Conservation (phyloP, 1,140 invertebrate genomes). For the Hyphantria cunea region DNA sequence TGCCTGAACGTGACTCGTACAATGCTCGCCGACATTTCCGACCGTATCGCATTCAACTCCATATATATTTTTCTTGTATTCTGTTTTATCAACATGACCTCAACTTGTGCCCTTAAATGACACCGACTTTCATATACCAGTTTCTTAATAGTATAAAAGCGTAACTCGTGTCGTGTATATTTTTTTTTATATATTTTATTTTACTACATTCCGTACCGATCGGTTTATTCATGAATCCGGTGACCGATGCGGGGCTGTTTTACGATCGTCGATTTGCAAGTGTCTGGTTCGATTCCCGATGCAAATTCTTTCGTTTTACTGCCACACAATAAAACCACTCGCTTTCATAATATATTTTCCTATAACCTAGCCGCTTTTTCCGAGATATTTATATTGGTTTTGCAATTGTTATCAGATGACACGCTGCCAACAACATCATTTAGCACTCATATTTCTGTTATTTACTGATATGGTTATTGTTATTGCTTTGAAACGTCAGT, state of each 20-base stretch:
- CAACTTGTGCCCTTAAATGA: constrained; percentile 9
- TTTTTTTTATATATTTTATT: constrained; percentile 14
- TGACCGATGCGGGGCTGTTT: constrained; percentile 50
- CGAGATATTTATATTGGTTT: constrained; percentile 40
- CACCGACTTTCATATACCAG: constrained; percentile 4
- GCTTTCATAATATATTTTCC: constrained; percentile 50
- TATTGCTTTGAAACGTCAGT: constrained; percentile 2
- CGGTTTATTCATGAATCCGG: constrained; percentile 57
- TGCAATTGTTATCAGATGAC: constrained; percentile 40
- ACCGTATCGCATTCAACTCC: constrained; percentile 3
- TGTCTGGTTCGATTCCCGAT: constrained; percentile 55
- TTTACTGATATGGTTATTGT: background rate
- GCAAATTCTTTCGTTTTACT: constrained; percentile 55
- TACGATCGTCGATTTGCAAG: constrained; percentile 57
- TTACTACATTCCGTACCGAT: background rate
- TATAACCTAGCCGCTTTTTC: constrained; percentile 27
- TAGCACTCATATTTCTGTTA: constrained; percentile 14
- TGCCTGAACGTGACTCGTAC: constrained; percentile 66
- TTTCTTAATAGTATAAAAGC: constrained; percentile 23
- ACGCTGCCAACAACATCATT: constrained; percentile 6
- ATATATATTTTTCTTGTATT: constrained; percentile 10
- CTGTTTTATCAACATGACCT: constrained; percentile 14
- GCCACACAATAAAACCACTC: constrained; percentile 50
- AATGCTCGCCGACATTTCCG: constrained; percentile 26
- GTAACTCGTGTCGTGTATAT: background rate